Conservation (phyloP, 2,113 vertebrate genomes). For the Rhinolophus sinicus region DNA sequence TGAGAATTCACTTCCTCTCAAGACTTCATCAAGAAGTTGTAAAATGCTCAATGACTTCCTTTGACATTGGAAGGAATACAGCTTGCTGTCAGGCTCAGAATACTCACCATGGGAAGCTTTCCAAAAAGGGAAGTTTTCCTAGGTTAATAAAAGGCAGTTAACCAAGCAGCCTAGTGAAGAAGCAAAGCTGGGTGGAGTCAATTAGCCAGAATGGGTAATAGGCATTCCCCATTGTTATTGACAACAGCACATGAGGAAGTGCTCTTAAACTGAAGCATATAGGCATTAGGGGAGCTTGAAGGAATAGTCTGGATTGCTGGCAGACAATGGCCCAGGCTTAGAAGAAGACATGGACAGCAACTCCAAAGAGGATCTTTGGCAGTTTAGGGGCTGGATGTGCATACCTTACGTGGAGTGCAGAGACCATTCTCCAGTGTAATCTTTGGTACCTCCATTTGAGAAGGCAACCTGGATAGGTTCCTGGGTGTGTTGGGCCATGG, state of each 20-base stretch:
- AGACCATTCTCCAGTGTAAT: background rate
- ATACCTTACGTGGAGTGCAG: background rate
- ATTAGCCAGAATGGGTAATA: slow-evolving; percentile 15
- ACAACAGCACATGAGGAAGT: background rate
- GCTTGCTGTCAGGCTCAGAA: slow-evolving; percentile 67
- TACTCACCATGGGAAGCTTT: slow-evolving; percentile 53
- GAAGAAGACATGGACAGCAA: background rate
- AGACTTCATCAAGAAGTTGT: slow-evolving; percentile 76
- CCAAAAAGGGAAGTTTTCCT: slow-evolving; percentile 75
- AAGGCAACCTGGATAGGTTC: background rate
- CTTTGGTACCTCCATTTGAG: background rate
- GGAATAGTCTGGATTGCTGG: background rate
- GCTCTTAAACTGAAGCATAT: background rate
- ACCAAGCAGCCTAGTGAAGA: slow-evolving; percentile 50
- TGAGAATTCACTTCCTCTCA: slow-evolving; percentile 77
- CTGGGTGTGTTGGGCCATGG: background rate
- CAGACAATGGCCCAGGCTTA: background rate
- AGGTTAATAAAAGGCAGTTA: slow-evolving; percentile 65
- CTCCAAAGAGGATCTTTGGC: background rate
- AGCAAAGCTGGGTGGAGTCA: slow-evolving; percentile 52
- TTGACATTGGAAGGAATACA: slow-evolving; percentile 66
- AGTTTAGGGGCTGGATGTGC: background rate
- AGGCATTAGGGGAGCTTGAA: background rate
- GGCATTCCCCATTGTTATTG: slow-evolving; percentile 14
- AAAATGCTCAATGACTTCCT: slow-evolving; percentile 79